These are phyloP conservation scores for Microtus pennsylvanicus DNA, from an alignment of 2,113 vertebrate genomes.

Conservation along the genomic window DNA sequence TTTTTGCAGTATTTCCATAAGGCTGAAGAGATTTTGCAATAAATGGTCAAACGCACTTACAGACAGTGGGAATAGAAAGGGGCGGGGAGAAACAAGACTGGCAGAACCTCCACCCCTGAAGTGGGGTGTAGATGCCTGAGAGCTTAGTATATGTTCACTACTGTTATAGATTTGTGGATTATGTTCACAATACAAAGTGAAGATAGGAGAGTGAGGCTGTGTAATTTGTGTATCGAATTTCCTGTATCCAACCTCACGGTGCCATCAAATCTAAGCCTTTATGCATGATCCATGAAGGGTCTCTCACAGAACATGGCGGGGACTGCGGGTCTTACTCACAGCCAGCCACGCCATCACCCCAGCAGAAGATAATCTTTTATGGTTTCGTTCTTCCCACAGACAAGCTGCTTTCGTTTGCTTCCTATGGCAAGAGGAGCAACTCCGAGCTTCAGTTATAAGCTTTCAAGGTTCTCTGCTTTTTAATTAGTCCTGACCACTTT, in stretches of 20 bases:
- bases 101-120: not conserved
- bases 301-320: not conserved
- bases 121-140: not conserved
- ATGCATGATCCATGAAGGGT: not conserved
- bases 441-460: conserved; percentile 22
- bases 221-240: not conserved
- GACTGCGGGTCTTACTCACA: not conserved
- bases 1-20: conserved; percentile 27
- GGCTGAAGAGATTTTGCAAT: conserved; percentile 45
- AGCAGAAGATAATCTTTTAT: not conserved
- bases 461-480: conserved; percentile 24
- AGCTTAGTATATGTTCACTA: not conserved
- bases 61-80: not conserved
- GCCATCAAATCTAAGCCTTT: not conserved
- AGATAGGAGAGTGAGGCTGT: not conserved
- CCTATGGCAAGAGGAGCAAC: not conserved
- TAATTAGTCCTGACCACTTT: conserved; percentile 47
- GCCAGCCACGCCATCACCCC: not conserved
- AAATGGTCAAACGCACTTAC: not conserved
- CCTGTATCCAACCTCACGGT: not conserved
- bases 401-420: conserved; percentile 19
- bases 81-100: not conserved
- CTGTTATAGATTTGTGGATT: not conserved
- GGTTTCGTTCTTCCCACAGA: not conserved
- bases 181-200: conserved; percentile 15